A percentile compares a stretch with the other conserved stretches of the same genome.
These are phyloP conservation scores for Suillia variegata DNA, from an alignment of 2,888 invertebrate species.

Conservation along the genomic window DNA sequence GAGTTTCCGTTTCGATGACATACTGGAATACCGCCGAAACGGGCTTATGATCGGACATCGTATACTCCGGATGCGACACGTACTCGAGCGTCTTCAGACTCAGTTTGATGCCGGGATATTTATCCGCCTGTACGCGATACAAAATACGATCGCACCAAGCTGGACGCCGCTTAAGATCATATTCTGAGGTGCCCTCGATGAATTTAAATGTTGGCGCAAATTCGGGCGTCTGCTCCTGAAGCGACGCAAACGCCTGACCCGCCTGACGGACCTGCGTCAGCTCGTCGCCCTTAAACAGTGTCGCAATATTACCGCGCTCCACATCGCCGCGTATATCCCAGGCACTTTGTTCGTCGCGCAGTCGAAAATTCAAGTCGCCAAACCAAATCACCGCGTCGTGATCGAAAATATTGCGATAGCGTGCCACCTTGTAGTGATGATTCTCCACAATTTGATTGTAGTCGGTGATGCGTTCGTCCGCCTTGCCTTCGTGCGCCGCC, in stretches of 20 bases:
- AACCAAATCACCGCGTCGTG: constrained; percentile 96
- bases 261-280: constrained; percentile 71
- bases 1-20: constrained; percentile 40
- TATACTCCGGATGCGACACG: constrained; percentile 76
- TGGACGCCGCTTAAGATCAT: constrained; percentile 86
- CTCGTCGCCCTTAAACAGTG: constrained; percentile 78
- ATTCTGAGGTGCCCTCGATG: constrained; percentile 73
- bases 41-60: constrained; percentile 91
- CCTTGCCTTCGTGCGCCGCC: constrained; percentile 84
- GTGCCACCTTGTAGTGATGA: constrained; percentile 76
- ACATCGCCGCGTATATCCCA: constrained; percentile 72
- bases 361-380: constrained; percentile 87
- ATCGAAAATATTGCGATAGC: constrained; percentile 82
- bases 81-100: constrained; percentile 77
- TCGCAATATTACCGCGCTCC: constrained; percentile 69
- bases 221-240: constrained; percentile 72
- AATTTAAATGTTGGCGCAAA: constrained; percentile 92
- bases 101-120: constrained; percentile 80
- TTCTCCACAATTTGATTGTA: constrained; percentile 85
- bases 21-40: constrained; percentile 76
- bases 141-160: constrained; percentile 95
- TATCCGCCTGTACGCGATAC: constrained; percentile 81
- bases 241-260: constrained; percentile 83
- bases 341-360: constrained; percentile 70
- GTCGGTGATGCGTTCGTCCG: constrained; percentile 83